A percentile compares a stretch with the other conserved stretches of the same genome.
These are phyloP conservation scores for Laupala kohalensis DNA, from an alignment of 1,140 invertebrate genomes.

Conservation along the genomic window DNA sequence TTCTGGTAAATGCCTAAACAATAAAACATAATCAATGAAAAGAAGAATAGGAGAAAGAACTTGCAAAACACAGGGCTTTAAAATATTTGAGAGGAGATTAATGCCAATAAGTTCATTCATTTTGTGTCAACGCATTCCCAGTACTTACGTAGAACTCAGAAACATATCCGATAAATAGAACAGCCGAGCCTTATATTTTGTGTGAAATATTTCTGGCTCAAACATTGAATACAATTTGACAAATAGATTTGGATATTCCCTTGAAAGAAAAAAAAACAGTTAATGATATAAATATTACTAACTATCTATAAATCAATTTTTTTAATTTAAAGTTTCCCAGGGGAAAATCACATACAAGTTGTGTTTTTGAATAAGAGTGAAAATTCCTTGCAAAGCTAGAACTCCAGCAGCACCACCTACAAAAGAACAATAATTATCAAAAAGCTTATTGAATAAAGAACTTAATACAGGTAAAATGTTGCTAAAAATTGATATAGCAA, in stretches of 20 bases:
- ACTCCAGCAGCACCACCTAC: conserved; percentile 74
- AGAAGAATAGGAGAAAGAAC: too few relatives aligned
- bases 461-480: too few relatives aligned
- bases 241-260: conserved; percentile 90
- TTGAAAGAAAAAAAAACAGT: conserved; percentile 26
- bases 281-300: conserved; percentile 9
- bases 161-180: conserved; percentile 84
- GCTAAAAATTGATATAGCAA: too few relatives aligned
- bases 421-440: conserved; percentile 15
- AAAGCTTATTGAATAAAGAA: too few relatives aligned
- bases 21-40: conserved; percentile 8
- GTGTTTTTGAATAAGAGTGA: conserved; percentile 76
- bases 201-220: conserved; percentile 76
- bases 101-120: too few relatives aligned
- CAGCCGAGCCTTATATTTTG: conserved; percentile 73
- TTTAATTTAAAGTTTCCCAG: background rate
- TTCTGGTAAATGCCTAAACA: conserved; percentile 71
- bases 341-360: conserved; percentile 51
- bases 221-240: conserved; percentile 86
- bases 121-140: background rate
- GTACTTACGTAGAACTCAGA: conserved; percentile 78
- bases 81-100: too few relatives aligned
- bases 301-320: background rate
- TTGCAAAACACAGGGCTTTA: too few relatives aligned
- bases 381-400: conserved; percentile 84